Evolutionary conservation across 2,888 invertebrate genomes (phyloP).

Genomic region (Sympetrum striolatum): DNA sequence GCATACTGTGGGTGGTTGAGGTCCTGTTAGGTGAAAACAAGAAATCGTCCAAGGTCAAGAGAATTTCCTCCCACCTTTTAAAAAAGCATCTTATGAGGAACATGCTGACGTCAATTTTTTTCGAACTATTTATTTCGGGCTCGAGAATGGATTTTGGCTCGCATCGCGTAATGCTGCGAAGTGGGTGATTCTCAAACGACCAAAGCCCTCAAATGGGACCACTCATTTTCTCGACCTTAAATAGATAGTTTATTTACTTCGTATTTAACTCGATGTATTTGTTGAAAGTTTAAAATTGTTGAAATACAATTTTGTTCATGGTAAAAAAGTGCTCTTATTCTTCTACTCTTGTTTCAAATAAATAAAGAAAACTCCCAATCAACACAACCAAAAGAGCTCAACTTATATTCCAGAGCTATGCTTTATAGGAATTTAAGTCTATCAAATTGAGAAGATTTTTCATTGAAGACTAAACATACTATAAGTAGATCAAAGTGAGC

Average conservation of each 20-base stretch:
- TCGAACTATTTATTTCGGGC: too few species aligned
- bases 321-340: background rate
- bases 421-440: too few species aligned
- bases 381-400: background rate
- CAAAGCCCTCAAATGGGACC: too few species aligned
- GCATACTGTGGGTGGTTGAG: background rate
- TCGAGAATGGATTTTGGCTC: too few species aligned
- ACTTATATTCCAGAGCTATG: background rate
- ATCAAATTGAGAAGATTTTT: too few species aligned
- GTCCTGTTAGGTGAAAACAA: background rate
- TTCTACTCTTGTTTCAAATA: background rate
- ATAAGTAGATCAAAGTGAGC: too few species aligned
- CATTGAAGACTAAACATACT: too few species aligned
- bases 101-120: background rate
- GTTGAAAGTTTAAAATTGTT: conserved; percentile 12
- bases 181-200: too few species aligned
- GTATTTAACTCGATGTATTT: background rate
- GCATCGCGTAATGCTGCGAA: too few species aligned
- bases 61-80: background rate
- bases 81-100: background rate
- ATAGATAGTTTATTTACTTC: too few species aligned
- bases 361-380: background rate
- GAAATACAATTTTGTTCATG: conserved; percentile 43
- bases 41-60: background rate
- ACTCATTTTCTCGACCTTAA: too few species aligned